These are phyloP conservation scores for Entosphenus tridentatus DNA, from an alignment of 2,113 vertebrate species.

Conservation along the genomic window DNA sequence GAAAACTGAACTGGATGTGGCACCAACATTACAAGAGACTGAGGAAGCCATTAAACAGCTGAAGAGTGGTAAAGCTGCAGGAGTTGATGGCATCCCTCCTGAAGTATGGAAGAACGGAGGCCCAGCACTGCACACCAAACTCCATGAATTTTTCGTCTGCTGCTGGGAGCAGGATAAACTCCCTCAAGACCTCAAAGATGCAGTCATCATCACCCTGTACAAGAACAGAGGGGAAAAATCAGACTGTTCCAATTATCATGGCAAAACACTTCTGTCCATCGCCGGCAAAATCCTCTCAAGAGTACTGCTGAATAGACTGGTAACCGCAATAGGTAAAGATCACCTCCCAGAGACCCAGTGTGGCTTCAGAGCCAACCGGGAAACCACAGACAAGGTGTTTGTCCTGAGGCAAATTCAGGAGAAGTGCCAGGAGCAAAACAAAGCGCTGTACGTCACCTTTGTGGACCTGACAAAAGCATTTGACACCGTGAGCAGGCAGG, in stretches of 20 bases:
- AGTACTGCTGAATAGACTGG: background rate
- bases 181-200: background rate
- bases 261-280: background rate
- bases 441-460: no score
- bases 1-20: no score
- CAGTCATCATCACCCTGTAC: background rate
- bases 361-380: slow-evolving; percentile 1
- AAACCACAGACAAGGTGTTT: background rate
- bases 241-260: background rate
- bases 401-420: background rate
- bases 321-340: background rate
- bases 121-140: no score
- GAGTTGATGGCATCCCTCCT: no score
- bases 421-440: no score
- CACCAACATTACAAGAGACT: no score
- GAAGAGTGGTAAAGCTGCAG: no score
- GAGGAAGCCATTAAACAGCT: no score
- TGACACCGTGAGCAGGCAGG: no score
- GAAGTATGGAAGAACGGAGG: no score
- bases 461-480: no score
- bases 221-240: no score
- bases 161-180: background rate
- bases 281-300: slow-evolving; percentile 3
- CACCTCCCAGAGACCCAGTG: background rate
- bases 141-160: background rate